Base-by-base conservation (phyloP, 2,113 vertebrate genomes). In the Seriola quinqueradiata region DNA sequence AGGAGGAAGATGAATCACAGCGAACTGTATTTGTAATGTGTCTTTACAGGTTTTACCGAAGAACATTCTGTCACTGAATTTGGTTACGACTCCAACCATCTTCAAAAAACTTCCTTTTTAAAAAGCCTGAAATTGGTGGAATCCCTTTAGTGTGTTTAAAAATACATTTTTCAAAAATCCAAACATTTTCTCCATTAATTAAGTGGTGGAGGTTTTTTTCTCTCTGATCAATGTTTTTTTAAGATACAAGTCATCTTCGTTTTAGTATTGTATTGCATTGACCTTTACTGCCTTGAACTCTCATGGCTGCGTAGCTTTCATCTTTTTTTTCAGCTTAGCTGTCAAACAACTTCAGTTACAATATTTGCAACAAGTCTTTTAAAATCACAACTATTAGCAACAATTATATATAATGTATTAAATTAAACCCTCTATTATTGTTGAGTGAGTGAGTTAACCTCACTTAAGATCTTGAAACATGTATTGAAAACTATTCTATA, bases 381-480 rank as follows among this genome's bases (percentile, higher is more conserved):
- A 4, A 59, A 52, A 70, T 34, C 36, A 50, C 0, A 0, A 65
- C 38, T 9, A 21, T 54, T 76, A 48, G 1, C 2, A 46, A 67
- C 13, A 48, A 32, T 54, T 5, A 23, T 13, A 9, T 13, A 10
- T 17, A 13, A 52, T 32, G 10, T 38, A 19, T 70, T 19, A 63
- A 84, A 75, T 21, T 16, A 12, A 73, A 74, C 28, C 14, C 21
- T 70, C 14, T 36, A 16, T 36, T 14, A 70, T 19, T 61, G 10
- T 7, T 55, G 54, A 71, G 1, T 46, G 2, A 65, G 19, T 25
- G 7, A n/a, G 64, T 38, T 38, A 42, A 48, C 1, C n/a, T 8
- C 2, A 79, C 63, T 75, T 1, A 23, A 61, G 4, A 7, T 77
- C 8, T 19, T 57, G 5, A 25, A 61, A n/a, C 3, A 44, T 40